Percentiles rank a stretch among this genome's conserved stretches.
These are phyloP conservation scores for Acanthopagrus latus DNA, from an alignment of 2,797 vertebrate species.

Conservation along the genomic window DNA sequence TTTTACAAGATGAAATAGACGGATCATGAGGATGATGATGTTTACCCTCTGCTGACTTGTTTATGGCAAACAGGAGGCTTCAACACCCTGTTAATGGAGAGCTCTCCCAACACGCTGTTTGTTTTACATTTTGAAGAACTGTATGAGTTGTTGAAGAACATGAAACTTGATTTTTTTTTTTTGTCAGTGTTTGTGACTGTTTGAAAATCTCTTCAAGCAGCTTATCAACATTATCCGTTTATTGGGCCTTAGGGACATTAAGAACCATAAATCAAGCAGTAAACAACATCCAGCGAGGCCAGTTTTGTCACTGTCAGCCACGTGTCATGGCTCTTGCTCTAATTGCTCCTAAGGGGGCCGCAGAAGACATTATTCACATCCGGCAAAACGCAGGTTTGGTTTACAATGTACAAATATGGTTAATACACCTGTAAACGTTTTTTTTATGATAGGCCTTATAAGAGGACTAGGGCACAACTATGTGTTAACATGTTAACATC, in stretches of 20 bases:
- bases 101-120: not conserved
- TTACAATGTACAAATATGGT: constrained; percentile 27
- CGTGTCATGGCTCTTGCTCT: constrained; percentile 35
- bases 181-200: not conserved
- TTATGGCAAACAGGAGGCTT: not conserved
- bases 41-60: constrained; percentile 24
- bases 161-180: constrained; percentile 17
- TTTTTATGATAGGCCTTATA: no score
- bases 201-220: constrained; percentile 40
- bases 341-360: constrained; percentile 56
- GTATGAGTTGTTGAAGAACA: constrained; percentile 15
- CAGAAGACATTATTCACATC: constrained; percentile 53
- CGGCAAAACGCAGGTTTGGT: constrained; percentile 33
- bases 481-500: no score
- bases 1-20: not conserved
- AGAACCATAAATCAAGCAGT: constrained; percentile 59
- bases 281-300: constrained; percentile 48
- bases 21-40: constrained; percentile 12
- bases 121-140: constrained; percentile 12
- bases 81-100: not conserved
- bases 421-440: not conserved
- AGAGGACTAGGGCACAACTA: no score
- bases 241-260: constrained; percentile 47
- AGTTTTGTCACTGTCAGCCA: constrained; percentile 55
- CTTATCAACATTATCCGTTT: constrained; percentile 52